A percentile compares a stretch with the other conserved stretches of the same genome.
Evolutionary conservation across 1,140 invertebrate genomes (phyloP).

Genomic region (Eubasilissa regina): DNA sequence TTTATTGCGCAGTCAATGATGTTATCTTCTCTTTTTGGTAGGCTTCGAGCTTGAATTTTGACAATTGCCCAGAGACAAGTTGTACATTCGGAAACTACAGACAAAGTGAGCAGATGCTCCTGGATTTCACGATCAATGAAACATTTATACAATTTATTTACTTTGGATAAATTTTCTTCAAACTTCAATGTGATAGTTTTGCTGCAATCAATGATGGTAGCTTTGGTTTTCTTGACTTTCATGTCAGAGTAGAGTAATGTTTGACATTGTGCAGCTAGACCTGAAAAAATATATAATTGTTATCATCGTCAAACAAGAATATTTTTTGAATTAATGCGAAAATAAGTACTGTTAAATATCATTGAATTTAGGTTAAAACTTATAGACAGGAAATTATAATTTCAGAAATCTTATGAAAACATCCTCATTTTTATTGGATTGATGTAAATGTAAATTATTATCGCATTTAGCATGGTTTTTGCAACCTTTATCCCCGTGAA

Average conservation of each 20-base stretch:
- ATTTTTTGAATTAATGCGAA: background rate
- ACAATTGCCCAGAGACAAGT: constrained; percentile 59
- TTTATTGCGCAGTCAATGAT: constrained; percentile 66
- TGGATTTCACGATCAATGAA: constrained; percentile 61
- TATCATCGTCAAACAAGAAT: background rate
- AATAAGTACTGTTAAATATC: background rate
- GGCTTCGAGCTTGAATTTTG: constrained; percentile 64
- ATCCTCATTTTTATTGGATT: background rate
- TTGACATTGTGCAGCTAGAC: constrained; percentile 67
- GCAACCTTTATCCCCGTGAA: too few species aligned
- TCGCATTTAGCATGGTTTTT: too few species aligned
- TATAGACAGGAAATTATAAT: background rate
- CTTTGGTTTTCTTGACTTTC: constrained; percentile 66
- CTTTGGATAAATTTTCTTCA: constrained; percentile 64
- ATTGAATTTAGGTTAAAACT: background rate
- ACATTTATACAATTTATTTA: constrained; percentile 63
- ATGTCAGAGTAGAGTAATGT: constrained; percentile 75
- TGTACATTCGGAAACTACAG: constrained; percentile 60
- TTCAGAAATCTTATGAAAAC: background rate
- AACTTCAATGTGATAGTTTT: constrained; percentile 61
- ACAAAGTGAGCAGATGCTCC: constrained; percentile 49
- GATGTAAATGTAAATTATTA: background rate
- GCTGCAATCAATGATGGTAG: constrained; percentile 62
- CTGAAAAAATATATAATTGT: constrained; percentile 61
- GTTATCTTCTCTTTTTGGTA: constrained; percentile 66